phyloP scores from a whole-genome alignment of 2,797 vertebrate species.

The Crotalus adamanteus region DNA sequence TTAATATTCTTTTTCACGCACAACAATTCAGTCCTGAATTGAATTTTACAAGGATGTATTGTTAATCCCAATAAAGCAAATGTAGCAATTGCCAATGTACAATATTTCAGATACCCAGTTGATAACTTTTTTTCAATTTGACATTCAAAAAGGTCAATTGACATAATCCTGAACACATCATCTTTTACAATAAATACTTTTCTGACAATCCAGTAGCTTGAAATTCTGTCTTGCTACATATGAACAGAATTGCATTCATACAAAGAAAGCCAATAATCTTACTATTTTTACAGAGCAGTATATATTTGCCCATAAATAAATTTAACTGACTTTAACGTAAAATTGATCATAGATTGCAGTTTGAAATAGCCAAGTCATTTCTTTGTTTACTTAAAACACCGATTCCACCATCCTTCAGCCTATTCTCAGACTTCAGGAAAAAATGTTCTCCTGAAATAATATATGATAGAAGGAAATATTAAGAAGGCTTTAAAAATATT shows the following conservation, averaged over 20 bases:
- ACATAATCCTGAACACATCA: not conserved
- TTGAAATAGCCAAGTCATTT: too few species aligned
- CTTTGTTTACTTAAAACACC: not conserved
- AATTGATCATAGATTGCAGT: too few species aligned
- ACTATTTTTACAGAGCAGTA: not conserved
- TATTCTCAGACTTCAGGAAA: not conserved
- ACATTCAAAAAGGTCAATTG: not conserved
- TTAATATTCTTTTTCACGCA: not conserved
- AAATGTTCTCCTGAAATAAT: not conserved
- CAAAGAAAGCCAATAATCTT: not conserved
- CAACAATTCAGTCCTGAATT: conserved; percentile 24
- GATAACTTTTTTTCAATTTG: not conserved
- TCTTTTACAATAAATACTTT: not conserved
- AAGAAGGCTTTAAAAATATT: not conserved
- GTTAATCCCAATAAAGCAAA: not conserved
- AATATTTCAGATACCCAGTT: not conserved
- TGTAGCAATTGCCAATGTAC: not conserved
- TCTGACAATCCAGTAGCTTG: not conserved
- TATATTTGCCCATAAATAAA: too few species aligned
- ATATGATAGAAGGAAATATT: not conserved
- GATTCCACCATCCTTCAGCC: not conserved
- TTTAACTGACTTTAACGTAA: too few species aligned
- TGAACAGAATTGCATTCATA: not conserved
- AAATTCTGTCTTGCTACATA: not conserved
- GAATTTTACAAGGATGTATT: conserved; percentile 1